Percentiles rank a stretch among this genome's conserved stretches.
phyloP scores from a whole-genome alignment of 2,113 vertebrate genomes.

The Eclectus roratus region DNA sequence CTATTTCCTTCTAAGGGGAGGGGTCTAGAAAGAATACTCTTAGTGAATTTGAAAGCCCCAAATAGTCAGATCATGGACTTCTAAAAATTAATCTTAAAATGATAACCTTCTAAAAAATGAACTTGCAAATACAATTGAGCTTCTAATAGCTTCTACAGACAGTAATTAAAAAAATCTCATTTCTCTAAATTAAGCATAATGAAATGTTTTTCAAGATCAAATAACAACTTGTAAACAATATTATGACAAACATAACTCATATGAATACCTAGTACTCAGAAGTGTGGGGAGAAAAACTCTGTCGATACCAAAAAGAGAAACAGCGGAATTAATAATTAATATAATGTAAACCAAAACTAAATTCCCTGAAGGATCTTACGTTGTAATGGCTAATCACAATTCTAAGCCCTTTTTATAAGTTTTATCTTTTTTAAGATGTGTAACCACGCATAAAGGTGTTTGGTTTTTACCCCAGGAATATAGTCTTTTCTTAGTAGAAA shows the following conservation, averaged over 20 bases:
- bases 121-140: slow-evolving; percentile 75
- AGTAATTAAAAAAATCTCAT: slow-evolving; percentile 79
- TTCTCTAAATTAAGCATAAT: slow-evolving; percentile 79
- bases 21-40: not conserved
- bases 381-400: slow-evolving; percentile 26
- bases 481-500: not conserved
- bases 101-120: slow-evolving; percentile 71
- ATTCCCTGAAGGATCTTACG: not conserved
- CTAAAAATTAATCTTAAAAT: slow-evolving; percentile 60
- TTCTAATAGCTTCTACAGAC: slow-evolving; percentile 75
- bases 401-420: not conserved
- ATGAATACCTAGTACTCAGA: slow-evolving; percentile 32
- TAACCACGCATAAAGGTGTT: not conserved
- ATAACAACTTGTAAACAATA: slow-evolving; percentile 72
- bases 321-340: not conserved
- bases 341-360: not conserved
- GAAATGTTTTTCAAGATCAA: slow-evolving; percentile 75
- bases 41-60: not conserved
- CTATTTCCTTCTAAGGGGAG: not conserved
- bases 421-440: not conserved
- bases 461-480: not conserved
- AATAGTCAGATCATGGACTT: slow-evolving; percentile 25
- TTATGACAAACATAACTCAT: slow-evolving; percentile 41
- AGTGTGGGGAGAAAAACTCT: not conserved
- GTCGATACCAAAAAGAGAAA: slow-evolving; percentile 22